Percentiles rank a stretch among this genome's conserved stretches.
Evolutionary conservation across 2,113 vertebrate species (phyloP).

Genomic region (Plecotus auritus): DNA sequence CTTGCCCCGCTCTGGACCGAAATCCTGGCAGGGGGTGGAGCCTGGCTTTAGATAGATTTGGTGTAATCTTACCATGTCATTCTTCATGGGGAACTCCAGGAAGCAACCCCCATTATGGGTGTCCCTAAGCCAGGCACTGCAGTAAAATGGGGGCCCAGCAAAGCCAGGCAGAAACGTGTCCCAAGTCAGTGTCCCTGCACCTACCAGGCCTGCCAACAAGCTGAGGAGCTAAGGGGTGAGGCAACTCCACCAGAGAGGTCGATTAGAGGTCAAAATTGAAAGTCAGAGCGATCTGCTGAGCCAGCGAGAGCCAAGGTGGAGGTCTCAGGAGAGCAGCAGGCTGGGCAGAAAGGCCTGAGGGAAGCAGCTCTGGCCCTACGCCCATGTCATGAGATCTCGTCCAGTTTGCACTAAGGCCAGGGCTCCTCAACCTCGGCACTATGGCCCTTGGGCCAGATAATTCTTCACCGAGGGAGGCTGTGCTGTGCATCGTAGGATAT

Average conservation of each 20-base stretch:
- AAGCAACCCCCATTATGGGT: background rate
- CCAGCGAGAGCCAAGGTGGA: background rate
- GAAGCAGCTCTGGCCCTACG: background rate
- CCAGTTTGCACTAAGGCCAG: background rate
- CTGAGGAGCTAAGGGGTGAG: background rate
- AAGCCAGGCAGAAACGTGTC: background rate
- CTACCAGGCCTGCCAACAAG: background rate
- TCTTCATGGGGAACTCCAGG: background rate
- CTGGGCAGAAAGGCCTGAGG: background rate
- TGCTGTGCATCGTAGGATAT: background rate
- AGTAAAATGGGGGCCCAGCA: background rate
- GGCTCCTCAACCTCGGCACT: background rate
- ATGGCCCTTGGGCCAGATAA: too few relatives aligned
- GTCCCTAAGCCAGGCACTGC: background rate
- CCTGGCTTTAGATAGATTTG: background rate
- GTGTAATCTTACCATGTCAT: background rate
- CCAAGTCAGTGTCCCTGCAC: too few relatives aligned
- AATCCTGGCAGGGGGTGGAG: background rate
- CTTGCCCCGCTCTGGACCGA: background rate
- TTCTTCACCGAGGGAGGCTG: background rate
- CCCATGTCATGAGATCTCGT: rapidly evolving
- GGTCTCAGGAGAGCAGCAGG: background rate
- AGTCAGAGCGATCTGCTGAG: background rate
- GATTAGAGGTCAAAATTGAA: background rate
- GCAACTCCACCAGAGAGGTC: background rate